Conservation (phyloP, 92 coral and sea anemone genomes). For the Epizoanthus ramosus region DNA sequence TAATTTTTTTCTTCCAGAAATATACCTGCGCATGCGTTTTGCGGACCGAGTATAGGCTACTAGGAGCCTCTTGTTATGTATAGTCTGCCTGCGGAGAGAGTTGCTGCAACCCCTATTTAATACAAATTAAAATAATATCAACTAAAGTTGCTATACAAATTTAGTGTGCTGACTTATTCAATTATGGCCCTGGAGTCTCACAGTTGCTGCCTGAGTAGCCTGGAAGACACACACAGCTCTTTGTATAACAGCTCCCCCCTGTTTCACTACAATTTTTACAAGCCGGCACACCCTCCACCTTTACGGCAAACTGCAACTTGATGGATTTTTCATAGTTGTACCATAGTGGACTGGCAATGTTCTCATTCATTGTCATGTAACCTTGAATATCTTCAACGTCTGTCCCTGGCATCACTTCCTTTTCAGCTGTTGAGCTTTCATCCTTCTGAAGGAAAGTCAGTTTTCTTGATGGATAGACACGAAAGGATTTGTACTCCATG, state of each 20-base stretch:
- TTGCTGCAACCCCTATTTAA: too few species aligned
- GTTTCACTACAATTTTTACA: slow-evolving; percentile 84
- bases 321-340: slow-evolving; percentile 85
- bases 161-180: background rate
- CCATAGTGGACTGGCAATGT: slow-evolving; percentile 82
- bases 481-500: slow-evolving; percentile 71
- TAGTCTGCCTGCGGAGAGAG: too few species aligned
- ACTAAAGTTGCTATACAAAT: too few species aligned
- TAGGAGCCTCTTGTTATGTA: too few species aligned
- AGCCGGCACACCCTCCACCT: slow-evolving; percentile 75
- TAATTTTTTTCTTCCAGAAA: too few species aligned
- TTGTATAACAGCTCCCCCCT: slow-evolving; percentile 91
- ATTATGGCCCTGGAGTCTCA: slow-evolving; percentile 2
- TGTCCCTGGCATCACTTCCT: slow-evolving; percentile 72
- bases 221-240: slow-evolving; percentile 86
- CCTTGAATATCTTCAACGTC: slow-evolving; percentile 80
- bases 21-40: too few species aligned
- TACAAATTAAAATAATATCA: too few species aligned
- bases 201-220: slow-evolving; percentile 77
- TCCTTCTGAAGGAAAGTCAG: slow-evolving; percentile 79
- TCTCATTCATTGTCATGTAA: slow-evolving; percentile 76
- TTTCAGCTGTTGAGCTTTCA: slow-evolving; percentile 52
- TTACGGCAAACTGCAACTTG: slow-evolving; percentile 80
- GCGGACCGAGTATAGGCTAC: too few species aligned
- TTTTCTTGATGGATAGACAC: slow-evolving; percentile 79